Evolutionary conservation across 2,888 invertebrate genomes (phyloP).

Genomic region (Cotesia congregata): DNA sequence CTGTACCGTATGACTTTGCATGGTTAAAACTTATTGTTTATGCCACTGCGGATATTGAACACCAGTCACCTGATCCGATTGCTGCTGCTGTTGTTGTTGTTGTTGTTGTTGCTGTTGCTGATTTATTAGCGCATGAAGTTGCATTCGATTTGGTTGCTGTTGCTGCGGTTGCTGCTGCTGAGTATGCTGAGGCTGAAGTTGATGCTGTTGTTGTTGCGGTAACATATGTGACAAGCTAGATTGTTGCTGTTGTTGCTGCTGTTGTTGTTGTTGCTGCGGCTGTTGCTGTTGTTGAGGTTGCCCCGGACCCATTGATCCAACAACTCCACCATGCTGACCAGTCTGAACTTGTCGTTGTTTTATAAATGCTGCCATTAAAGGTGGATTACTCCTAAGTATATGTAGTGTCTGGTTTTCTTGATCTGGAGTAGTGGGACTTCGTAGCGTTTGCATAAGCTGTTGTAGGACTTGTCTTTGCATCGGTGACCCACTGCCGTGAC

Average conservation of each 20-base stretch:
- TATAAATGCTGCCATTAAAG: conserved; percentile 95
- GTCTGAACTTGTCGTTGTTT: conserved; percentile 79
- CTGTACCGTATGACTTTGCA: conserved; percentile 55
- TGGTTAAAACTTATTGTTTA: conserved; percentile 60
- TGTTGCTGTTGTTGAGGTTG: conserved; percentile 63
- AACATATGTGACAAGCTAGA: conserved; percentile 69
- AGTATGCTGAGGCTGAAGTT: conserved; percentile 72
- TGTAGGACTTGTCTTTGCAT: conserved; percentile 80
- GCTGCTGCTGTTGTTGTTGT: conserved; percentile 60
- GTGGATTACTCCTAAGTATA: conserved; percentile 94
- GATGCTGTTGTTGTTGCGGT: conserved; percentile 63
- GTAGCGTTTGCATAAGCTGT: conserved; percentile 86
- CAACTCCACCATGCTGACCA: conserved; percentile 62
- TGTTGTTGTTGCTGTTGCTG: conserved; percentile 51
- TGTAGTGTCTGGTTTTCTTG: conserved; percentile 92
- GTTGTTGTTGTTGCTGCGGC: conserved; percentile 28
- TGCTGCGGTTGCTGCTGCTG: conserved; percentile 71
- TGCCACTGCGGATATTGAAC: conserved; percentile 54
- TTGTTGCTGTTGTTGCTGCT: conserved; percentile 67
- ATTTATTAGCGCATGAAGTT: conserved; percentile 69
- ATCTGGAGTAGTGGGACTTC: conserved; percentile 90
- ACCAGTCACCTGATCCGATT: conserved; percentile 41
- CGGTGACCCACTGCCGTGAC: conserved; percentile 70
- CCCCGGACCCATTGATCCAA: conserved; percentile 63
- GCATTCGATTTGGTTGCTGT: conserved; percentile 68